Base-by-base conservation (phyloP, 2,797 vertebrate species). In the Enteromius fasciolatus region DNA sequence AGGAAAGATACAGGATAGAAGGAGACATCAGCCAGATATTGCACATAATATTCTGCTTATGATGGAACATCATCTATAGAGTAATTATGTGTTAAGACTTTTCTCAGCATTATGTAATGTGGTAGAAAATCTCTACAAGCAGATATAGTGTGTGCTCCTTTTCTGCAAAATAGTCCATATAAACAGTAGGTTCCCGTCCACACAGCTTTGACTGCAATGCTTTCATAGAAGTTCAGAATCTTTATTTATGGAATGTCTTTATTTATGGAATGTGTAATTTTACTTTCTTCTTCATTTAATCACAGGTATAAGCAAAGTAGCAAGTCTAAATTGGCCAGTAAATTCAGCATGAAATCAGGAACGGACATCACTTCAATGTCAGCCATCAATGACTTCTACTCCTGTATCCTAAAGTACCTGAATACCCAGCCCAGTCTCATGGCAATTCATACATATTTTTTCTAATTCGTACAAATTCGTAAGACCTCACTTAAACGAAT, bases 321-420 rank as follows among this genome's bases (percentile, higher is more conserved):
- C 85, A 83, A 90, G 67, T 91, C 90, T 86, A 93, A 91, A 86
- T 50, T 92, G 57, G 75, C 93, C 1, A 88, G 89, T 68, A 88
- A 90, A 76, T 92, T 96, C 57, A 41, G 86, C 7, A 93, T 92
- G 76, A 78, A 90, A 0, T 90, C 93, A 18, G 67, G 89, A 25
- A 87, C 91, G 7, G 94, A 96, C 82, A 93, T 98, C 78, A 96
- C 95, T 15, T 91, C 94, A 72, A 77, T 97, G 79, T 97, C 97
- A 64, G 93, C 97, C n/a, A 92, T 95, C 74, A 98, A 97, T 63
- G 95, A 96, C 81, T 98, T 98, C 83, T 94, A 95, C 67, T 98
- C 97, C 59, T 89, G 96, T 98, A 97, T 97, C 97, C 96, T 97
- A 54, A 44, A 44, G 6, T 10, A 52, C 0, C 41, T 46, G 39